Base-by-base conservation (phyloP, 2,113 vertebrate genomes). In the Coreoperca whiteheadi region DNA sequence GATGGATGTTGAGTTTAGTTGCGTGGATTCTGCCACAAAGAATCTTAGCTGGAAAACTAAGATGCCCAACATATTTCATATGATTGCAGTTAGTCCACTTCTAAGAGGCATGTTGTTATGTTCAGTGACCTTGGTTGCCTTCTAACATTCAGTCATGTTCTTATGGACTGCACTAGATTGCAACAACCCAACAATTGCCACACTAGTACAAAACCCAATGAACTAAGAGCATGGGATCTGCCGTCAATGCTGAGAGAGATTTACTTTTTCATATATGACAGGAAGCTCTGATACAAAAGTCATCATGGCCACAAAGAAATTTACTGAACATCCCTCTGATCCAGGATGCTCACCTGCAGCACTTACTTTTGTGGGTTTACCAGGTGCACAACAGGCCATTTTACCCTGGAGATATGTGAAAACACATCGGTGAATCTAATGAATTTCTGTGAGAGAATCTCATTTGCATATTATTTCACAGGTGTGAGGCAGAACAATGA, bases 91-190 rank as follows among this genome's bases (percentile, higher is more conserved):
- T 21, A 5, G 8, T 9, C 39, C 20, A 16, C 11, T 32, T 34
- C 15, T 70, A 23, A 23, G 65, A 70, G 25, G 5, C 30, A 21
- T 37, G 10, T 28, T 60, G 66, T 43, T 79, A 63, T 63, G 4
- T 76, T 60, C 21, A 39, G 8, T 21, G 68, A 69, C 61, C n/a
- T 48, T 10, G 23, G 48, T 64, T 82, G 56, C 69, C 46, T 48
- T 9, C 16, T 50, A 65, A 48, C 53, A 48, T 64, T 61, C 51
- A 46, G 32, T 43, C n/a, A 5, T 21, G 60, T 8, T 12, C 16
- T 16, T n/a, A 16, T 18, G 51, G 28, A 50, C n/a, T 30, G 15
- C 9, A 61, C 9, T 39, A 43, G 32, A 51, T 32, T 32, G n/a
- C 8, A 72, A 46, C 25, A 41, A 18, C 16, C 1, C 30, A 59